These are phyloP conservation scores for Hypsopygia costalis DNA, from an alignment of 2,888 invertebrate species.

Conservation along the genomic window DNA sequence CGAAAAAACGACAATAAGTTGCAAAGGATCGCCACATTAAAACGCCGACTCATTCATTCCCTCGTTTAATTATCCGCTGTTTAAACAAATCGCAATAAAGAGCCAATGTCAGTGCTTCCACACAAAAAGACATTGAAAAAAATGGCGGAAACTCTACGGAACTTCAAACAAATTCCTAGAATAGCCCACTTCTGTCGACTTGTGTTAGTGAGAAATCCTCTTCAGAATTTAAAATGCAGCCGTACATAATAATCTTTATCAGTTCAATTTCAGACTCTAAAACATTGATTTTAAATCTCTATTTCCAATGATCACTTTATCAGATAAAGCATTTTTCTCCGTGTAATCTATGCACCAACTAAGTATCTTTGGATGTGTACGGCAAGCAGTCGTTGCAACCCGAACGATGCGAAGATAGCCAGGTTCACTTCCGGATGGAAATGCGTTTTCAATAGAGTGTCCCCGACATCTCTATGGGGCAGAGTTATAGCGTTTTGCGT, in stretches of 20 bases:
- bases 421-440: slow-evolving; percentile 53
- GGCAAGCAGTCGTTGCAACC: slow-evolving; percentile 44
- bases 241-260: background rate
- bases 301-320: background rate
- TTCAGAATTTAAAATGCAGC: slow-evolving; percentile 15
- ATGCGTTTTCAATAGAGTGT: slow-evolving; percentile 50
- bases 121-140: slow-evolving; percentile 48
- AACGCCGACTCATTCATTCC: slow-evolving; percentile 63
- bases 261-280: slow-evolving; percentile 8
- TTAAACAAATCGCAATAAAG: slow-evolving; percentile 74
- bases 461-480: slow-evolving; percentile 28
- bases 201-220: slow-evolving; percentile 39
- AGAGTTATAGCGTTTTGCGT: slow-evolving; percentile 26
- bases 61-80: slow-evolving; percentile 74
- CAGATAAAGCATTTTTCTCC: slow-evolving; percentile 12
- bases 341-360: slow-evolving; percentile 27
- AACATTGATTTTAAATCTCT: background rate
- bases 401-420: slow-evolving; percentile 47
- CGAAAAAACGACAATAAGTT: slow-evolving; percentile 49
- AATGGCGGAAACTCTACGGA: slow-evolving; percentile 43
- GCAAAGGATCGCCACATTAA: slow-evolving; percentile 55
- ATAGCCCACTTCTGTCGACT: slow-evolving; percentile 43
- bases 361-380: slow-evolving; percentile 35
- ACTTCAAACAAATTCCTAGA: slow-evolving; percentile 56
- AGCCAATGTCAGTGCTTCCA: slow-evolving; percentile 42